phyloP scores from a whole-genome alignment of 2,888 invertebrate species.

The Strigamia transsilvanica region DNA sequence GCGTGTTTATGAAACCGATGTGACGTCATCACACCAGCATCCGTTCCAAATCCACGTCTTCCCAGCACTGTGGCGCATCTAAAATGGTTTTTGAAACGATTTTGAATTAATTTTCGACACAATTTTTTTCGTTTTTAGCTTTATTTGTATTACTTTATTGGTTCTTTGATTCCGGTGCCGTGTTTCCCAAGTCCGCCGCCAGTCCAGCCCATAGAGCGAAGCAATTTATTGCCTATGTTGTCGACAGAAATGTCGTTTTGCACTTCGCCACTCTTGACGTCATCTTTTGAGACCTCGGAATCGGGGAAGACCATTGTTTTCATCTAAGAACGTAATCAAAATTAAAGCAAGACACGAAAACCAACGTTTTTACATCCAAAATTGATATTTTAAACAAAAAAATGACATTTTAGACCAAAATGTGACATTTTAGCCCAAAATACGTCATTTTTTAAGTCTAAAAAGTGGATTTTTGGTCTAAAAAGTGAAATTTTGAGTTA shows the following conservation, averaged over 20 bases:
- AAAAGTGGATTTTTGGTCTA: too few species aligned
- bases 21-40: not conserved
- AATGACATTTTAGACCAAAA: too few species aligned
- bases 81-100: not conserved
- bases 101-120: not conserved
- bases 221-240: constrained; percentile 70
- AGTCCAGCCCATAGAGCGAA: constrained; percentile 77
- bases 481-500: too few species aligned
- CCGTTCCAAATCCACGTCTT: not conserved
- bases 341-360: too few species aligned
- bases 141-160: constrained; percentile 65
- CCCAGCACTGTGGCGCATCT: not conserved
- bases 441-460: too few species aligned
- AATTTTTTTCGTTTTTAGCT: not conserved
- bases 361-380: too few species aligned
- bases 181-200: constrained; percentile 75
- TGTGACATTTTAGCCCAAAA: too few species aligned
- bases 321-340: too few species aligned
- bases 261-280: not conserved
- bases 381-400: too few species aligned
- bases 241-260: constrained; percentile 60
- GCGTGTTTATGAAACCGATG: not conserved
- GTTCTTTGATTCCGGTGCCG: constrained; percentile 72
- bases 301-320: not conserved
- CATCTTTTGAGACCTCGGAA: not conserved